Evolutionary conservation across 2,888 invertebrate species (phyloP).

Genomic region (Hetaerina titia): DNA sequence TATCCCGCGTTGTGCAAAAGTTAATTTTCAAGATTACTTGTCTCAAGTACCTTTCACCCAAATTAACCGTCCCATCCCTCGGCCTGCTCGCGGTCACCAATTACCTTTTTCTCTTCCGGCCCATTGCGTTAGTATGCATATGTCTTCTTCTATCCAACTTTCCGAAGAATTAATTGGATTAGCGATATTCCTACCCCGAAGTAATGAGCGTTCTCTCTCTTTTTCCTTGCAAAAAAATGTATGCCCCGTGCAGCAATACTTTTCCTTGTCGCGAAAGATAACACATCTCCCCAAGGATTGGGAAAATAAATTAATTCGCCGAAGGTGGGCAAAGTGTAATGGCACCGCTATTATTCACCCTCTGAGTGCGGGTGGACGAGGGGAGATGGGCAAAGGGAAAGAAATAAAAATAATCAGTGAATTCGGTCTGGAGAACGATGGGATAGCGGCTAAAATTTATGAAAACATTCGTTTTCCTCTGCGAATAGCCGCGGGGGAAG

Average conservation of each 20-base stretch:
- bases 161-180: conserved; percentile 42
- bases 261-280: conserved; percentile 45
- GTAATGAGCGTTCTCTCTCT: conserved; percentile 37
- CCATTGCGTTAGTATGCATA: conserved; percentile 27
- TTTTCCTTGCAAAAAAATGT: neutral
- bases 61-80: neutral
- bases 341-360: conserved; percentile 42
- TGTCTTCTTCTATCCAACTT: conserved; percentile 33
- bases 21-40: neutral
- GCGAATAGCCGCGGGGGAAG: neutral
- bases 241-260: conserved; percentile 11
- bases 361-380: conserved; percentile 6
- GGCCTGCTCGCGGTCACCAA: neutral
- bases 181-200: conserved; percentile 39
- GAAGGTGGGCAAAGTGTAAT: conserved; percentile 24
- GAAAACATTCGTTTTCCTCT: neutral
- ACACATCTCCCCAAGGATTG: conserved; percentile 17
- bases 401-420: neutral
- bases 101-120: conserved; percentile 8
- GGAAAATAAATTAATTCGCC: conserved; percentile 34
- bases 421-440: neutral
- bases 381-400: neutral
- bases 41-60: neutral
- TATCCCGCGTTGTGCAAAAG: neutral
- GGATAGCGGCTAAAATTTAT: neutral